Conservation (phyloP, 2,888 invertebrate species). For the Dryobotodes eremita region DNA sequence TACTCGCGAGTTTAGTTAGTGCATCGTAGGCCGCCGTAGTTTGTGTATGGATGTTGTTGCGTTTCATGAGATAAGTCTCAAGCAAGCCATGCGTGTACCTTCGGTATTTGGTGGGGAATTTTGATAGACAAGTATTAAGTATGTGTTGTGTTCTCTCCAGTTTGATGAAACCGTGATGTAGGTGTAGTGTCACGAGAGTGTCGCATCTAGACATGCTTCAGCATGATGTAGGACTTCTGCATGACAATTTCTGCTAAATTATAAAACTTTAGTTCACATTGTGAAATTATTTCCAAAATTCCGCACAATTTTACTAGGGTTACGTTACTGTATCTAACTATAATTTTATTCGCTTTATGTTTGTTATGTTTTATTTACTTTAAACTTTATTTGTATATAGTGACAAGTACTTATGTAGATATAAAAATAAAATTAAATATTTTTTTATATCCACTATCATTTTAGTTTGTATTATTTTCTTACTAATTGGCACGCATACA, state of each 20-base stretch:
- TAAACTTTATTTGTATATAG: conserved; percentile 68
- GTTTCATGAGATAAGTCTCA: conserved; percentile 37
- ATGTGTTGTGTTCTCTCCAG: conserved; percentile 37
- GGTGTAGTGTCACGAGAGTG: conserved; percentile 41
- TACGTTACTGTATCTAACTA: conserved; percentile 58
- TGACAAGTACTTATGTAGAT: conserved; percentile 63
- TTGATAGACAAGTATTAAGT: conserved; percentile 29
- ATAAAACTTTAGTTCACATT: conserved; percentile 31
- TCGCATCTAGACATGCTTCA: conserved; percentile 42
- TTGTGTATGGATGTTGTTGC: conserved; percentile 57
- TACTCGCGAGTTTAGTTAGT: conserved; percentile 81
- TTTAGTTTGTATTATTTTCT: conserved; percentile 67
- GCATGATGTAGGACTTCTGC: conserved; percentile 53
- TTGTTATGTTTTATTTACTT: conserved; percentile 66
- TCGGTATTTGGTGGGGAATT: conserved; percentile 37
- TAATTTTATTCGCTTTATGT: conserved; percentile 62
- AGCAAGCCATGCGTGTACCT: conserved; percentile 28
- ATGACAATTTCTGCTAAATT: conserved; percentile 54
- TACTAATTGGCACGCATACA: conserved; percentile 56
- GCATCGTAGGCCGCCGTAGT: conserved; percentile 66
- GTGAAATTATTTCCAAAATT: conserved; percentile 48
- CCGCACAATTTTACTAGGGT: conserved; percentile 53
- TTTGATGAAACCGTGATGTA: conserved; percentile 31
- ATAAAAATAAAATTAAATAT: conserved; percentile 64
- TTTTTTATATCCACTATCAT: conserved; percentile 65